Evolutionary conservation across 2,888 invertebrate genomes (phyloP), one percentile per base, ranked within the genome.

Genomic region (Drosophila colorata): DNA sequence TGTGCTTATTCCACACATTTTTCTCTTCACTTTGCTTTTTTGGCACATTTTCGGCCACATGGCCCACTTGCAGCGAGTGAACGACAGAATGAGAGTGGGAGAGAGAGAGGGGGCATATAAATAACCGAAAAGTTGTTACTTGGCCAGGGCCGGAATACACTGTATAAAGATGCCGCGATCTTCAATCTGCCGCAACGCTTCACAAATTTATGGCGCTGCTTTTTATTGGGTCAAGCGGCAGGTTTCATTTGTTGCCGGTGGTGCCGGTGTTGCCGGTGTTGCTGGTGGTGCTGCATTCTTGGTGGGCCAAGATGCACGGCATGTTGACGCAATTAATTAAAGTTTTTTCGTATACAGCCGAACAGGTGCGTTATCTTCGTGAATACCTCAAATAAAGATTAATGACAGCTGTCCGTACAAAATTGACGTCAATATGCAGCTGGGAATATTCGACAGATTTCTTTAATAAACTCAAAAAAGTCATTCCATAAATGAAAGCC

Each of bases 141-240:
- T 46, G 41, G 60, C 53, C 76, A 61, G 73, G 71, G 53, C 70
- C 61, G 33, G 49, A 25, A 37, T 37, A 43, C n/a, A 44, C 20
- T 11, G 56, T 40, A 25, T 28, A 55, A 77, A 78, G 73, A 63
- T 72, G 81, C 80, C 77, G 78, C 61, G 41, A 38, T 57, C 28
- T 55, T 60, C 58, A 43, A 53, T 43, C 48, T 38, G 63, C 59
- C 38, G 58, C 58, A 51, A 58, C 28, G 74, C 59, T 74, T 58
- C 69, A 60, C 37, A 59, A 88, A 82, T 83, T 76, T 83, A 88
- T 88, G 80, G 59, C 63, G 66, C 68, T 53, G 65, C 59, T 69
- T 69, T 87, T 83, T 87, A 87, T 88, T 83, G 78, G 83, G 83
- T 83, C 83, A 83, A 80, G 74, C 61, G 85, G 81, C 89, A 84